phyloP scores from a whole-genome alignment of 1,140 invertebrate species.

The Thaumatotibia leucotreta region DNA sequence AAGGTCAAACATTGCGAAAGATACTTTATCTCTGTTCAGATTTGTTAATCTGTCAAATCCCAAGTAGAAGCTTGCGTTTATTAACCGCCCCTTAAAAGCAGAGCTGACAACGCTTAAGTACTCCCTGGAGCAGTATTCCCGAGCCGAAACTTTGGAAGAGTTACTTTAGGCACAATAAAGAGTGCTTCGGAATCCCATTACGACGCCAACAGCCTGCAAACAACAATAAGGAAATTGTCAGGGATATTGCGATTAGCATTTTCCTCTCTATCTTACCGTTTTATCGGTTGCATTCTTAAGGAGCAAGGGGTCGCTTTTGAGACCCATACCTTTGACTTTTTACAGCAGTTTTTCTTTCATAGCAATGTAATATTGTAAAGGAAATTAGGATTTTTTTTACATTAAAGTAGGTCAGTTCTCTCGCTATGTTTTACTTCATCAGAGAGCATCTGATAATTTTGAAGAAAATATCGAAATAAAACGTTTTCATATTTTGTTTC shows the following conservation, averaged over 20 bases:
- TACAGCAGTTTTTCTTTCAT: too few species aligned
- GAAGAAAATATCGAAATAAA: too few species aligned
- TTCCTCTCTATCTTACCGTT: neutral
- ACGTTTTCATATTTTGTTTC: too few species aligned
- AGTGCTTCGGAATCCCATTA: neutral
- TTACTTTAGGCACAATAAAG: neutral
- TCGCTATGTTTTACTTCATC: too few species aligned
- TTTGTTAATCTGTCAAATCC: neutral
- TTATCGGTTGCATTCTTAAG: too few species aligned
- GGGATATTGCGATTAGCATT: neutral
- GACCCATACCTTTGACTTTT: too few species aligned
- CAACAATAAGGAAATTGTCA: conserved; percentile 1
- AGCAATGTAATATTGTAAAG: too few species aligned
- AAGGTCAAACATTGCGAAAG: neutral
- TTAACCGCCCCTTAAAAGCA: neutral
- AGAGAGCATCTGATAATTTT: too few species aligned
- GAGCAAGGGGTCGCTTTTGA: too few species aligned
- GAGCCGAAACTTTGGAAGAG: neutral
- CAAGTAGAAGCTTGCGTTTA: neutral
- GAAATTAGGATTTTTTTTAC: too few species aligned
- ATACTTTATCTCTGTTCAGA: neutral
- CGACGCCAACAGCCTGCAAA: neutral
- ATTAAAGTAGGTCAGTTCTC: too few species aligned
- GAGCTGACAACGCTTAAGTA: neutral
- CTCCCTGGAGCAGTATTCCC: neutral